phyloP scores from a whole-genome alignment of 1,140 invertebrate genomes.

The Ylistrum balloti region DNA sequence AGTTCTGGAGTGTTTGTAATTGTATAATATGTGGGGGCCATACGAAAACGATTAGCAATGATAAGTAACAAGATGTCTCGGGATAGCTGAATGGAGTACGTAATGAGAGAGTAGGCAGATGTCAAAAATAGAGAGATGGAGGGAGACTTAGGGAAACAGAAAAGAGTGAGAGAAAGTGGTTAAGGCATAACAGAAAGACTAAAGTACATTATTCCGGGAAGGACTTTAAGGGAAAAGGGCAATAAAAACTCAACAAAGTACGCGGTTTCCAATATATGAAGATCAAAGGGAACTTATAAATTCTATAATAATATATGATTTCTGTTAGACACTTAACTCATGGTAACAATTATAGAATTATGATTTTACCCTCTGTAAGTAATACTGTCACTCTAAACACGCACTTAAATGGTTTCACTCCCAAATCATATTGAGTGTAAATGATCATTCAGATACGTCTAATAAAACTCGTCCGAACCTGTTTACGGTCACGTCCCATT shows the following conservation, averaged over 20 bases:
- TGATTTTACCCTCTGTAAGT: background rate
- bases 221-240: background rate
- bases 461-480: slow-evolving; percentile 2
- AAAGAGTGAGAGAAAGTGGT: background rate
- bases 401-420: background rate
- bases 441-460: background rate
- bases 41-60: no score
- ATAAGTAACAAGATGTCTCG: no score
- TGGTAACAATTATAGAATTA: slow-evolving; percentile 3
- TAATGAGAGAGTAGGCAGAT: background rate
- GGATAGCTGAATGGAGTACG: no score
- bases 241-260: background rate
- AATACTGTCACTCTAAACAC: background rate
- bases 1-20: no score
- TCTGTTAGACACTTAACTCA: background rate
- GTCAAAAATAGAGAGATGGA: background rate
- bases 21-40: no score
- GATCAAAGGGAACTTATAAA: background rate
- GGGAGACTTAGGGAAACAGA: background rate
- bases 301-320: background rate
- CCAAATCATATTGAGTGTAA: background rate
- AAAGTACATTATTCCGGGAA: background rate
- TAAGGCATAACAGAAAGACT: background rate
- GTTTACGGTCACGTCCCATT: background rate
- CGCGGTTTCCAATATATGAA: background rate